Conservation (phyloP, 2,113 vertebrate species). For the Tapirus terrestris region DNA sequence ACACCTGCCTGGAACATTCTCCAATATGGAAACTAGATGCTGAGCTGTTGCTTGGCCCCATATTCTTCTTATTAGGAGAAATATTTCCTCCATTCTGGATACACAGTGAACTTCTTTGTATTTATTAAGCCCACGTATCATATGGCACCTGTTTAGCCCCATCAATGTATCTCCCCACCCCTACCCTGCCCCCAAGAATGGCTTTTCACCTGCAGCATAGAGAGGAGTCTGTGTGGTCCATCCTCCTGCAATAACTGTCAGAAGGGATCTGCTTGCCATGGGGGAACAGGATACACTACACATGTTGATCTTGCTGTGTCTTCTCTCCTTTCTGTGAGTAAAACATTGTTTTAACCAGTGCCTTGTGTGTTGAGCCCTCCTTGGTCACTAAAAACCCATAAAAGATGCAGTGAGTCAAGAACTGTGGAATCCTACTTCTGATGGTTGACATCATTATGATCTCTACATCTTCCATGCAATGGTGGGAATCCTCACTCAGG, state of each 20-base stretch:
- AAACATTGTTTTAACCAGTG: not conserved
- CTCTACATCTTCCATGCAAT: no score
- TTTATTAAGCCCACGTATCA: not conserved
- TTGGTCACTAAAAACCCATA: not conserved
- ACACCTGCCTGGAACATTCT: not conserved
- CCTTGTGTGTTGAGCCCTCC: not conserved
- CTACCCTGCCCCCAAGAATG: not conserved
- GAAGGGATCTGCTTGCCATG: not conserved
- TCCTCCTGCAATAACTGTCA: rapidly evolving
- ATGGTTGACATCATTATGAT: not conserved
- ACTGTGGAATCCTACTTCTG: not conserved
- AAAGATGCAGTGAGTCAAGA: not conserved
- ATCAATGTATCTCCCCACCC: not conserved
- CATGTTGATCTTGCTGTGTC: not conserved
- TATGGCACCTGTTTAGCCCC: not conserved
- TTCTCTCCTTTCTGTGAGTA: not conserved
- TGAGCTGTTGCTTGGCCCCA: not conserved
- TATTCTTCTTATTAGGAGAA: not conserved
- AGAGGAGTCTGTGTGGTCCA: no score
- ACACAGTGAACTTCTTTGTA: not conserved
- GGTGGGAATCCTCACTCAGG: not conserved
- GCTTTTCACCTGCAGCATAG: not conserved
- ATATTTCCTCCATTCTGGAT: no score
- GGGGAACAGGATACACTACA: not conserved
- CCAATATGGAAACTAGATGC: not conserved